Percentiles rank a stretch among this genome's conserved stretches.
Evolutionary conservation across 2,797 vertebrate genomes (phyloP).

Genomic region (Emydoidea blandingii): DNA sequence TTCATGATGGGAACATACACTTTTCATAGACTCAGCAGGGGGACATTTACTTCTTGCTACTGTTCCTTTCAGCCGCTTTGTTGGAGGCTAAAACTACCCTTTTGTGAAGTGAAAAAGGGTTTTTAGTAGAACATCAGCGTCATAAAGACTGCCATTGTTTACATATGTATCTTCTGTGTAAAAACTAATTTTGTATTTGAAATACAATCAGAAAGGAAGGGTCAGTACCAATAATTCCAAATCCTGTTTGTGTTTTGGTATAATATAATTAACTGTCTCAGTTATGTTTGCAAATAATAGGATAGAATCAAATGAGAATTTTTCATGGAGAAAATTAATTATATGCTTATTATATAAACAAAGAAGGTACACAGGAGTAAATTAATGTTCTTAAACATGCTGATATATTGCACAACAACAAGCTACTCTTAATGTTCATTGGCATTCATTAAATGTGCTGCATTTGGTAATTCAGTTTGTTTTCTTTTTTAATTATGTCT

Average conservation of each 20-base stretch:
- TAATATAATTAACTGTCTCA: background rate
- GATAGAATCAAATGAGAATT: background rate
- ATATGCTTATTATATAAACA: background rate
- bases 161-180: background rate
- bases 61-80: constrained; percentile 50
- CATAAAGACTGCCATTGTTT: constrained; percentile 26
- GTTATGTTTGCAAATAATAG: constrained; percentile 3
- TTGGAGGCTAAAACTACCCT: constrained; percentile 42
- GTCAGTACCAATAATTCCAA: constrained; percentile 20
- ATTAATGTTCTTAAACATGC: background rate
- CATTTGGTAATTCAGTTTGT: background rate
- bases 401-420: background rate
- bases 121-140: constrained; percentile 50
- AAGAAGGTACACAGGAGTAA: background rate
- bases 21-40: constrained; percentile 19
- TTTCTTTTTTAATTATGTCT: background rate
- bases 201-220: constrained; percentile 37
- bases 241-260: constrained; percentile 31
- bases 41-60: constrained; percentile 25
- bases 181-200: constrained; percentile 57
- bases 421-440: background rate
- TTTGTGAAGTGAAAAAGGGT: constrained; percentile 33
- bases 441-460: constrained; percentile 4
- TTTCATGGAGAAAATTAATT: constrained; percentile 19
- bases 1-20: constrained; percentile 49